Percentiles rank a stretch among this genome's conserved stretches.
Evolutionary conservation across 2,888 invertebrate species (phyloP).

Genomic region (Pammene fasciana): DNA sequence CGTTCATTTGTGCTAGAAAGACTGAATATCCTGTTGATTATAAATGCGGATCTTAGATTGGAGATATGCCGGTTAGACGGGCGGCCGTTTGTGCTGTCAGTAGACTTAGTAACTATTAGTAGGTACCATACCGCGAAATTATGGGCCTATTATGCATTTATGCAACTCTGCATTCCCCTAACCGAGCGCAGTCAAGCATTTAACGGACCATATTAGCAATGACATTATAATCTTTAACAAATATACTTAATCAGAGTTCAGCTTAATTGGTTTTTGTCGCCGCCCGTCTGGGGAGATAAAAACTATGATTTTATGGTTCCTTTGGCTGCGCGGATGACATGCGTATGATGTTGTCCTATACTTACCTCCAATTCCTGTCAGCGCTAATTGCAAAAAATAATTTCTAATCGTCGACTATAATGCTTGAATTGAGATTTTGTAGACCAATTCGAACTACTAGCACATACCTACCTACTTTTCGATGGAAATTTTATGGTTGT

Average conservation of each 20-base stretch:
- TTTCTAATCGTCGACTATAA: too few species aligned
- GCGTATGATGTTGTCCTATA: background rate
- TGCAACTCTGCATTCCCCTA: background rate
- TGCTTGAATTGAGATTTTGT: too few species aligned
- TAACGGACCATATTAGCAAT: background rate
- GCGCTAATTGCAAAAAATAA: constrained; percentile 12
- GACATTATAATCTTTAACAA: background rate
- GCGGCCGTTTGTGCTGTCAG: background rate
- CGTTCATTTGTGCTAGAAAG: constrained; percentile 47
- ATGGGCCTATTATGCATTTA: too few species aligned
- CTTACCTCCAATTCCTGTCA: background rate
- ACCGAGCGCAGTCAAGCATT: background rate
- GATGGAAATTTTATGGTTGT: too few species aligned
- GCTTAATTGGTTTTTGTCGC: background rate
- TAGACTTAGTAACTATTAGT: background rate
- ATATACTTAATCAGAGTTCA: background rate
- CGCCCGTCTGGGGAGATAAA: background rate
- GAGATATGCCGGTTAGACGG: constrained; percentile 25
- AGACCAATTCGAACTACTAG: too few species aligned
- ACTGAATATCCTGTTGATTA: constrained; percentile 47
- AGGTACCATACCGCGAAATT: constrained; percentile 7
- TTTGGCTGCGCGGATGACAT: background rate
- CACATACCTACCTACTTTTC: background rate
- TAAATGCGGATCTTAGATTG: constrained; percentile 28
- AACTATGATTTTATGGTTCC: background rate